Evolutionary conservation across 2,113 vertebrate species (phyloP).

Genomic region (Dunckerocampus dactyliophorus): DNA sequence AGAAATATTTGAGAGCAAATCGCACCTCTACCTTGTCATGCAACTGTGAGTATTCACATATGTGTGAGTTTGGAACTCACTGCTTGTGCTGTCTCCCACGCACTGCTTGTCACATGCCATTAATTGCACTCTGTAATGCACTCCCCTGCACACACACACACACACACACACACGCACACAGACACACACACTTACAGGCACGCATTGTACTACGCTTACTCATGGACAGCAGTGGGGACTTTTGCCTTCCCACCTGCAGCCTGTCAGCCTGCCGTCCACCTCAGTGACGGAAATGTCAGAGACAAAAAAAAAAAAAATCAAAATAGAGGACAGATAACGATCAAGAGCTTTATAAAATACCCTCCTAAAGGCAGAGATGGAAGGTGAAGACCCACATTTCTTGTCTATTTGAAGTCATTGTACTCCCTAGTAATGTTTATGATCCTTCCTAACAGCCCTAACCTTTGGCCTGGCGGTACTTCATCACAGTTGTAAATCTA

Average conservation of each 20-base stretch:
- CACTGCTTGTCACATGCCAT: constrained; percentile 44
- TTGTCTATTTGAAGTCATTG: neutral
- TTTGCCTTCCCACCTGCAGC: constrained; percentile 58
- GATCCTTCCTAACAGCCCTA: neutral
- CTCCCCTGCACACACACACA: neutral
- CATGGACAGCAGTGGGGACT: constrained; percentile 44
- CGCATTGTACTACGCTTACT: constrained; percentile 5
- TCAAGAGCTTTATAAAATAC: constrained; percentile 14
- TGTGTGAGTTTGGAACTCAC: constrained; percentile 32
- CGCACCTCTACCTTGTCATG: constrained; percentile 98
- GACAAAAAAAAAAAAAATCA: constrained; percentile 8
- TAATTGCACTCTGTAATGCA: constrained; percentile 49
- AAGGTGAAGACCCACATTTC: neutral
- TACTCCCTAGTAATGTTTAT: neutral
- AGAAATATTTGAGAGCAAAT: constrained; percentile 93
- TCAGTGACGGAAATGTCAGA: constrained; percentile 53
- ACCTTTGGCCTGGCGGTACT: neutral
- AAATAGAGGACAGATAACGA: constrained; percentile 17
- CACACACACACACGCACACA: constrained; percentile 4
- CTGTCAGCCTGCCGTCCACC: constrained; percentile 50
- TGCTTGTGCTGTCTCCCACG: constrained; percentile 28
- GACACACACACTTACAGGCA: constrained; percentile 5
- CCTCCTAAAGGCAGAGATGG: neutral
- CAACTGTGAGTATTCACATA: constrained; percentile 86
- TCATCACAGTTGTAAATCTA: neutral